A percentile compares a stretch with the other conserved stretches of the same genome.
Conservation (phyloP, 1,140 invertebrate genomes). For the Eciton burchellii region DNA sequence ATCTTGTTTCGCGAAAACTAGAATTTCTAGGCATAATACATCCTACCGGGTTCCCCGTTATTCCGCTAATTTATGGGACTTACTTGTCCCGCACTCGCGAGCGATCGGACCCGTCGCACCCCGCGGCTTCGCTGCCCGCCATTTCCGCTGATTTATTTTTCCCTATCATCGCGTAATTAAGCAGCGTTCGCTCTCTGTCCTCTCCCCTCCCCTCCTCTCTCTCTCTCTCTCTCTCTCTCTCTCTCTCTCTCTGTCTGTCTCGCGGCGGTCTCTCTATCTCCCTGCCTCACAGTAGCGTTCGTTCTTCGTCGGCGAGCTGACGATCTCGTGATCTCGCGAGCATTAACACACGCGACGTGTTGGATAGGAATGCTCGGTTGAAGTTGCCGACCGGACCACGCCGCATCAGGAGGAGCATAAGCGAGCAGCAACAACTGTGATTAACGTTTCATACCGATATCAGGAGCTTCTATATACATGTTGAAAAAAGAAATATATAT, state of each 20-base stretch:
- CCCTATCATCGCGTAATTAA: constrained; percentile 43
- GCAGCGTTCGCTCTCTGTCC: constrained; percentile 28
- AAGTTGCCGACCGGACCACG: constrained; percentile 24
- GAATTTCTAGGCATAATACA: constrained; percentile 48
- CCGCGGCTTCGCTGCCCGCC: not conserved
- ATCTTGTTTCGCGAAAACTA: constrained; percentile 35
- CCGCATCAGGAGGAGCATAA: constrained; percentile 9
- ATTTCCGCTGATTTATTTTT: constrained; percentile 40
- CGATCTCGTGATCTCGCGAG: constrained; percentile 14
- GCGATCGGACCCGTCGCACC: constrained; percentile 27
- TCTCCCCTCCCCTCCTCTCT: no score
- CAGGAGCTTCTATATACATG: constrained; percentile 46
- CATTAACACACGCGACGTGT: constrained; percentile 30
- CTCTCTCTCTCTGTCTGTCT: constrained; percentile 56
- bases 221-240: no score
- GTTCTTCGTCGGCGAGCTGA: constrained; percentile 36
- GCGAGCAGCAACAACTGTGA: constrained; percentile 45
- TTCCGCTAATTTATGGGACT: constrained; percentile 58
- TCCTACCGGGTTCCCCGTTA: constrained; percentile 42
- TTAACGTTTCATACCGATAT: constrained; percentile 58
- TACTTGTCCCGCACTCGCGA: constrained; percentile 44
- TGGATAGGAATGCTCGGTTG: constrained; percentile 44
- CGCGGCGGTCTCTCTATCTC: constrained; percentile 10
- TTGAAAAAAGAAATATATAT: constrained; percentile 57
- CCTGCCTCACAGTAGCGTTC: constrained; percentile 30